Percentiles rank a stretch among this genome's conserved stretches.
Conservation (phyloP, 2,113 vertebrate genomes). For the Sceloporus undulatus region DNA sequence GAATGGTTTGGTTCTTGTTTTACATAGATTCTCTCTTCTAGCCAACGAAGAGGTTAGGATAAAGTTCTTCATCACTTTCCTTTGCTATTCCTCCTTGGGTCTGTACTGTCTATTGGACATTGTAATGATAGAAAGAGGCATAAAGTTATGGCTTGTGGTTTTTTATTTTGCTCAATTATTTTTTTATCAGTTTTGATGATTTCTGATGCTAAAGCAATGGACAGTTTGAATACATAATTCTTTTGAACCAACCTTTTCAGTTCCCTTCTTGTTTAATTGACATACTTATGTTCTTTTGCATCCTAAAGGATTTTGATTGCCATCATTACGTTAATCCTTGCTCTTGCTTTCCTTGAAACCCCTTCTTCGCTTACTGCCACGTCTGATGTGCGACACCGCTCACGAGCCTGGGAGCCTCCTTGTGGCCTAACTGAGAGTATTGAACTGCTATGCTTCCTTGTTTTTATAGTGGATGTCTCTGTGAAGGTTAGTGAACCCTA, state of each 20-base stretch:
- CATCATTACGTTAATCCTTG: slow-evolving; percentile 85
- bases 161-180: background rate
- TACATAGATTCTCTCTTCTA: background rate
- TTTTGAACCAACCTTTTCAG: background rate
- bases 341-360: slow-evolving; percentile 89
- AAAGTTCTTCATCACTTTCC: background rate
- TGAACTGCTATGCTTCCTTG: slow-evolving; percentile 86
- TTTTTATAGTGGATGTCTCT: slow-evolving; percentile 82
- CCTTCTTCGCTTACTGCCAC: slow-evolving; percentile 89
- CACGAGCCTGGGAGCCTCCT: slow-evolving; percentile 81
- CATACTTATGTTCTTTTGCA: background rate
- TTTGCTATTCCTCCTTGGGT: no score
- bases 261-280: background rate
- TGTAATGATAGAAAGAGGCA: background rate
- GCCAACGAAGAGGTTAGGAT: no score
- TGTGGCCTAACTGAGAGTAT: slow-evolving; percentile 89
- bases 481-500: slow-evolving; percentile 84
- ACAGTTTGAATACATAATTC: background rate
- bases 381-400: slow-evolving; percentile 84
- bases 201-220: background rate
- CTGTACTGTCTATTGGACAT: no score
- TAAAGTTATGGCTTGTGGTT: background rate
- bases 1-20: background rate
- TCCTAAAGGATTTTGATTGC: slow-evolving; percentile 80
- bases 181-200: fast-evolving